phyloP scores from a whole-genome alignment of 2,888 invertebrate species.

The Autographa pulchrina region DNA sequence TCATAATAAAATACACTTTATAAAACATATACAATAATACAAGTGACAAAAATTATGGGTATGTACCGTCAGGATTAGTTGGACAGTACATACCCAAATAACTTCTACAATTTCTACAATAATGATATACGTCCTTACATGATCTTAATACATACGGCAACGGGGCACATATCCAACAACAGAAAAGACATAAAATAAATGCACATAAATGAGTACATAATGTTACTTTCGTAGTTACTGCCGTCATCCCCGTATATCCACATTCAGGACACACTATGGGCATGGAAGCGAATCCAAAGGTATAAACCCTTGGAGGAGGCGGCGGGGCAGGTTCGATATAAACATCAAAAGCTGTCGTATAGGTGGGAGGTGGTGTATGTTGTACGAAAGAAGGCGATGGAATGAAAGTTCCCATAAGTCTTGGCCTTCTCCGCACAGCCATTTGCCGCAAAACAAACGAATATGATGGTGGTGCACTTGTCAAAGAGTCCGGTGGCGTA shows the following conservation, averaged over 20 bases:
- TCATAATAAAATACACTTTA: background rate
- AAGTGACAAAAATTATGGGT: constrained; percentile 7
- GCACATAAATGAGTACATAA: constrained; percentile 84
- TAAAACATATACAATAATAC: constrained; percentile 7
- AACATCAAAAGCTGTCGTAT: constrained; percentile 83
- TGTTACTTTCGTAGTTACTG: constrained; percentile 76
- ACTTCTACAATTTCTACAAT: constrained; percentile 81
- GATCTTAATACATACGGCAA: constrained; percentile 82
- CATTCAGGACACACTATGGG: constrained; percentile 80
- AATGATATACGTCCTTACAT: constrained; percentile 86
- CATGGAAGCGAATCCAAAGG: constrained; percentile 79
- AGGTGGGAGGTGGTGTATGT: constrained; percentile 83
- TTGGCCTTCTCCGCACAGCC: constrained; percentile 75
- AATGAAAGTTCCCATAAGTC: constrained; percentile 83
- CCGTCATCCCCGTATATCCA: constrained; percentile 79
- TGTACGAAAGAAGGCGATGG: constrained; percentile 84
- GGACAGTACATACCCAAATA: constrained; percentile 84
- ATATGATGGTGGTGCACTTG: constrained; percentile 83
- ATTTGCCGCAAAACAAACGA: constrained; percentile 84
- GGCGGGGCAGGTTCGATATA: constrained; percentile 78
- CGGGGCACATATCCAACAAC: constrained; percentile 85
- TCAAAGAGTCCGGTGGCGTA: constrained; percentile 79
- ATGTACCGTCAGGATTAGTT: constrained; percentile 73
- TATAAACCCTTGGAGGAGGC: constrained; percentile 70
- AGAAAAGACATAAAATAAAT: constrained; percentile 78